Evolutionary conservation across 1,140 invertebrate genomes (phyloP), one percentile per base, ranked within the genome.

Genomic region (Heliconius himera): DNA sequence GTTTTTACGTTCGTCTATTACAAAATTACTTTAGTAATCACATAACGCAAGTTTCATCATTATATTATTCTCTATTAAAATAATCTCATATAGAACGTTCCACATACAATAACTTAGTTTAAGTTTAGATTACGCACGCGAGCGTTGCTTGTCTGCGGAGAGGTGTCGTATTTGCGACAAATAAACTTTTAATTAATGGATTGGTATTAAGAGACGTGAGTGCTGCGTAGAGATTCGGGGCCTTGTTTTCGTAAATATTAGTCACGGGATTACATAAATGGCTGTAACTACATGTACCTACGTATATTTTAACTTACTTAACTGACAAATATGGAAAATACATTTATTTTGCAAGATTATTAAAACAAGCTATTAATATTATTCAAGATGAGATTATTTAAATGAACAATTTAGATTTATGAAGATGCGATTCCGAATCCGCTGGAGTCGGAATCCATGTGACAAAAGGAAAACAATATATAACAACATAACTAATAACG

Each of bases 161-260:
- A 82, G 77, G 76, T 81, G 80, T 81, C 80, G 81, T 80, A 78
- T 77, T 78, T 74, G 85, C 79, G 81, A 89, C 88, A 88, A 90
- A 91, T 90, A 91, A 91, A 92, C 86, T 92, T 92, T 92, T 92
- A 92, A 92, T 92, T 92, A 92, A 92, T 90, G 90, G 89, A 92
- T 91, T 84, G 89, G 85, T 83, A 88, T 84, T 90, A 85, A 70
- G 89, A 89, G 88, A 89, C 87, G 86, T 72, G 80, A 84, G 78
- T 73, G 80, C 71, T 83, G 85, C 85, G 85, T 88, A 79, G 71
- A 81, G 81, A 82, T 82, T 81, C 76, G 83, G 83, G 82, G 80
- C 70, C 56, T 76, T 78, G 80, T 83, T 84, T 82, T 81, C 80
- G 76, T 66, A 71, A 79, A 76, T 70, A 80, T 76, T 72, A 54